Percentiles rank a stretch among this genome's conserved stretches.
phyloP scores from a whole-genome alignment of 2,113 vertebrate species.

The Neomonachus schauinslandi region DNA sequence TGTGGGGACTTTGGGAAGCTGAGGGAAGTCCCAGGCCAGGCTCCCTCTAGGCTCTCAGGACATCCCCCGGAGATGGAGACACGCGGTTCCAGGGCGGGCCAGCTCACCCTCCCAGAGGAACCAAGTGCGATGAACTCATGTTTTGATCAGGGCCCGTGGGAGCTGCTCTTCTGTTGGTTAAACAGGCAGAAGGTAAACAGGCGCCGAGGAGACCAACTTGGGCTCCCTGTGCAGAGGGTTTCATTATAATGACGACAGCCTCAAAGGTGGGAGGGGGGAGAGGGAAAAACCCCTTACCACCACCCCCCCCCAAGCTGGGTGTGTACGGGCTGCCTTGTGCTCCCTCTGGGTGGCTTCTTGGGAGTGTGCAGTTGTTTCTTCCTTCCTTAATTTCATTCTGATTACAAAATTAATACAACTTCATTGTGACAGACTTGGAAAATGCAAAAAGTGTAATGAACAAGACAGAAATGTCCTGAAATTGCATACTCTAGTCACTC shows the following conservation, averaged over 20 bases:
- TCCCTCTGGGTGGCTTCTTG: not conserved
- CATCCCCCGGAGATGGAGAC: not conserved
- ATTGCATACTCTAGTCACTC: fast-evolving
- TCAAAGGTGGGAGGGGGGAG: not conserved
- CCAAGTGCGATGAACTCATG: constrained; percentile 25
- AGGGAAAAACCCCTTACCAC: not conserved
- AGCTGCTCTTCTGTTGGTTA: constrained; percentile 36
- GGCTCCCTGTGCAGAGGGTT: not conserved
- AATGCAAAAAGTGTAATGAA: not conserved
- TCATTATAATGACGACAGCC: not conserved
- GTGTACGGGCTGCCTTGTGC: not conserved
- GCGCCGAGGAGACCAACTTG: not conserved
- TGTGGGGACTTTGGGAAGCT: not conserved
- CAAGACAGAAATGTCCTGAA: not conserved
- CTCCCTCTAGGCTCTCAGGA: not conserved
- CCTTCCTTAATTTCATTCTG: constrained; percentile 10
- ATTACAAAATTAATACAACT: not conserved
- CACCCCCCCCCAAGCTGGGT: too few species aligned
- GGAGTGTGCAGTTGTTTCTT: not conserved
- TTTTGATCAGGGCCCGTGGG: constrained; percentile 53
- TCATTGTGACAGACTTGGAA: not conserved
- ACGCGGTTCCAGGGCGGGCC: not conserved
- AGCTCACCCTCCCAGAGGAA: not conserved
- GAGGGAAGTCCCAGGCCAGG: not conserved
- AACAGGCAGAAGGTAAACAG: constrained; percentile 68